Evolutionary conservation across 2,113 vertebrate species (phyloP), one percentile per base, ranked within the genome.

Genomic region (Eira barbara): DNA sequence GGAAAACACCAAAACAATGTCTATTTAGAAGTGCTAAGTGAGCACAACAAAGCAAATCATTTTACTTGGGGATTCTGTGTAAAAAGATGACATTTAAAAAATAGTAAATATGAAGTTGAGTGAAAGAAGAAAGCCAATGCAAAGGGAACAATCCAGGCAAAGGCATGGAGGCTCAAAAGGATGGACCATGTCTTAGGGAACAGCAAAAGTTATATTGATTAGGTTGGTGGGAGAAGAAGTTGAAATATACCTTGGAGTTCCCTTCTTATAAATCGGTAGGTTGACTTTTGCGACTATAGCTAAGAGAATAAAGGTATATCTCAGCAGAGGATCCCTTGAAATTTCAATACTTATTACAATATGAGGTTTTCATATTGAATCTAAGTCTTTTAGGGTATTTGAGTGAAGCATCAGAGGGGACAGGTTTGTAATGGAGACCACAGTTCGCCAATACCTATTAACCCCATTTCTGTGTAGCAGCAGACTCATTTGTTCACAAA

Each of bases 1-100:
- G 74, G 84, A 95, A 90, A 95, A 86, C 39, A 42, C 39, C 49
- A 47, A 80, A 83, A 63, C 7, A n/a, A 73, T 90, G 13, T 97
- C 84, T 89, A 2, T 87, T 83, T 90, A 82, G 57, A 92, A 90
- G 57, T 63, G 21, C 2, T 78, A 91, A 83, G 12, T 90, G 83
- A 90, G 15, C 55, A 63, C 47, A 90, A 61, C 12, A 49, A 65
- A 90, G 27, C 27, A 49, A 89, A 76, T 6, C 21, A 6, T 45
- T 93, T 87, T 42, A 52, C 25, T 80, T 42, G n/a, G 34, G 9
- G n/a, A 89, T 23, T 91, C 6, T 65, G 31, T 31, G 7, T 65
- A 80, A 91, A 21, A 91, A 91, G 20, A 73, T n/a, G 61, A 20
- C 25, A 76, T 39, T 80, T 74, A 13, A 73, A 34, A 42, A 88